Percentiles rank a stretch among this genome's conserved stretches.
These are phyloP conservation scores for Cyprinus carpio DNA, from an alignment of 2,113 vertebrate species.

Conservation along the genomic window DNA sequence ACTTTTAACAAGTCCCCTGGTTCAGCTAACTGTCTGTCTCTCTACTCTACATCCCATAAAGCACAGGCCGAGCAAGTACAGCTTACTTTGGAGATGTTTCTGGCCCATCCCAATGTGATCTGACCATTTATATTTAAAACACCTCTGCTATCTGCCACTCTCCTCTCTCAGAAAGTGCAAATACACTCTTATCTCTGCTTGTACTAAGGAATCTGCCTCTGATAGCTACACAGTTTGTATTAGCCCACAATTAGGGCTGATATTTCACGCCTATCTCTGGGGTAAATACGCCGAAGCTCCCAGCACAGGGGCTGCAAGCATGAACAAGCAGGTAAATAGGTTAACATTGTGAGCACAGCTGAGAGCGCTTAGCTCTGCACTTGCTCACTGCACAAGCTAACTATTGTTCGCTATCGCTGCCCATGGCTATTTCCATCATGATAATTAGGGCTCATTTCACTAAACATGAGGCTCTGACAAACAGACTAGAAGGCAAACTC, in stretches of 20 bases:
- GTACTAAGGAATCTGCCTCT: slow-evolving; percentile 54
- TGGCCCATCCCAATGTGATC: not conserved
- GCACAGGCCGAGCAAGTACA: not conserved
- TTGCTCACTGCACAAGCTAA: slow-evolving; percentile 69
- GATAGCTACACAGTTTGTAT: slow-evolving; percentile 60
- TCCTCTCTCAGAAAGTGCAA: slow-evolving; percentile 16
- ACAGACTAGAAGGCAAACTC: slow-evolving; percentile 54
- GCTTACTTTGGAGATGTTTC: not conserved
- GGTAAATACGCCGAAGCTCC: slow-evolving; percentile 70
- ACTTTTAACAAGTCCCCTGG: slow-evolving; percentile 8
- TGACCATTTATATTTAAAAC: not conserved
- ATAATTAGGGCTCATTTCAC: slow-evolving; percentile 77
- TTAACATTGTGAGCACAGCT: slow-evolving; percentile 81
- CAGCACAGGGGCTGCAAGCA: slow-evolving; percentile 58
- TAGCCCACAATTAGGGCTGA: slow-evolving; percentile 67
- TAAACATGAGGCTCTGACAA: slow-evolving; percentile 71
- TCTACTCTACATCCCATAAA: not conserved
- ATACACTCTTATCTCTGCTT: slow-evolving; percentile 51
- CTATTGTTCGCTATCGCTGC: slow-evolving; percentile 69
- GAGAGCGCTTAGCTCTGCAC: slow-evolving; percentile 76
- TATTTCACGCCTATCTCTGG: slow-evolving; percentile 67
- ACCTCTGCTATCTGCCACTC: slow-evolving; percentile 10
- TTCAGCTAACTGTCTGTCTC: slow-evolving; percentile 9
- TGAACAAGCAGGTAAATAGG: slow-evolving; percentile 73
- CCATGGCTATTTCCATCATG: slow-evolving; percentile 70